Conservation (phyloP, 2,888 invertebrate species). For the Erannis defoliaria region DNA sequence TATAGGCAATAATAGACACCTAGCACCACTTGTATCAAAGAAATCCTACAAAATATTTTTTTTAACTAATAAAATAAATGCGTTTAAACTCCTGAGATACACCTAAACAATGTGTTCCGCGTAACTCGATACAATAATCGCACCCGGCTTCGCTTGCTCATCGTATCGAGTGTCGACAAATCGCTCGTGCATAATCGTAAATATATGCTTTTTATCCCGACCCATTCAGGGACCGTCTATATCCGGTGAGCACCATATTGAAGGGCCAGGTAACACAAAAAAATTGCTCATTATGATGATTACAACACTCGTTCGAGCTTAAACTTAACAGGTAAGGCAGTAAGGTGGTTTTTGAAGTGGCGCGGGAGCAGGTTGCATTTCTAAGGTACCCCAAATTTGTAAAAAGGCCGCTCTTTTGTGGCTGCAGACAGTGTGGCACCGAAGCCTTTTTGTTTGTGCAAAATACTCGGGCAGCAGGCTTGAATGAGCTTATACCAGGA, state of each 20-base stretch:
- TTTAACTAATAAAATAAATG: slow-evolving; percentile 18
- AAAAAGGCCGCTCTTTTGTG: slow-evolving; percentile 78
- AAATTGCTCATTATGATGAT: slow-evolving; percentile 67
- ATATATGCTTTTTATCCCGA: slow-evolving; percentile 73
- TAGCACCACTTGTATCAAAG: neutral
- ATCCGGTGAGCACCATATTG: slow-evolving; percentile 82
- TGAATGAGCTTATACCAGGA: slow-evolving; percentile 70
- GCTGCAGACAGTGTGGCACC: slow-evolving; percentile 83
- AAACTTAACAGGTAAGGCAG: slow-evolving; percentile 48
- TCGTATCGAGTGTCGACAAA: slow-evolving; percentile 82
- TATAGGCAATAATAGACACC: too few relatives aligned
- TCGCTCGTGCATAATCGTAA: slow-evolving; percentile 84
- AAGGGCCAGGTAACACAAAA: slow-evolving; percentile 72
- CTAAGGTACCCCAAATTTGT: slow-evolving; percentile 74
- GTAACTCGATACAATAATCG: slow-evolving; percentile 81
- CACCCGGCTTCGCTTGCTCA: slow-evolving; percentile 64
- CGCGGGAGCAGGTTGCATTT: slow-evolving; percentile 66
- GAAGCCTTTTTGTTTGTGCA: slow-evolving; percentile 75
- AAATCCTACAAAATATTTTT: neutral
- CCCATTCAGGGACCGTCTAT: slow-evolving; percentile 73
- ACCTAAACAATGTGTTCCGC: slow-evolving; percentile 65
- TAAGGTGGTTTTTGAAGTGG: slow-evolving; percentile 60
- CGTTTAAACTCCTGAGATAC: slow-evolving; percentile 22
- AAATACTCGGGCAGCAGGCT: slow-evolving; percentile 61
- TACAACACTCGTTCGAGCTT: slow-evolving; percentile 52